These are phyloP conservation scores for Trissolcus basalis DNA, from an alignment of 1,140 invertebrate genomes.

Conservation along the genomic window DNA sequence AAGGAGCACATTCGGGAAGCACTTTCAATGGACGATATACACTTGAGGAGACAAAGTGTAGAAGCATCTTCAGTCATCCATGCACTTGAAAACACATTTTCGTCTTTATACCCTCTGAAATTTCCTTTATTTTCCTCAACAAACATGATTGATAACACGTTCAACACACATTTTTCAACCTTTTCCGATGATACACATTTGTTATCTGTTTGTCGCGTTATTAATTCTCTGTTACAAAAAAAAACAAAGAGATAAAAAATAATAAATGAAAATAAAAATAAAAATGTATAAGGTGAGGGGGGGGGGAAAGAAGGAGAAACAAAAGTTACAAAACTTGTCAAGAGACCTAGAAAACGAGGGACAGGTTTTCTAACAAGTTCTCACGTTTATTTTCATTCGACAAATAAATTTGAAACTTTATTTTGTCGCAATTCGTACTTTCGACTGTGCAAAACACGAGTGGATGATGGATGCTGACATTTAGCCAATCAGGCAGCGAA, in stretches of 20 bases:
- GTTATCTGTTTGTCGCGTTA: too few species aligned
- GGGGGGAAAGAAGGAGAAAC: too few species aligned
- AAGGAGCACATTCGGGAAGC: conserved; percentile 30
- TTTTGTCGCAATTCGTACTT: conserved; percentile 17
- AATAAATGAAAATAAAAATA: too few species aligned
- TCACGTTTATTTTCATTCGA: too few species aligned
- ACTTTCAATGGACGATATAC: conserved; percentile 32
- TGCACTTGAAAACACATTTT: conserved; percentile 25
- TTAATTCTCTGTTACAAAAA: too few species aligned
- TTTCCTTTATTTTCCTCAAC: background rate
- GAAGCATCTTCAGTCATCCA: conserved; percentile 19
- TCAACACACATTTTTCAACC: too few species aligned
- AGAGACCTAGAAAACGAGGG: too few species aligned
- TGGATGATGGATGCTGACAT: conserved; percentile 9
- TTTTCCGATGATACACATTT: too few species aligned
- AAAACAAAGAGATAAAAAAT: too few species aligned
- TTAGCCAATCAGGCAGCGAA: conserved; percentile 14
- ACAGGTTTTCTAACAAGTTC: too few species aligned
- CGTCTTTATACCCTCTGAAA: conserved; percentile 1
- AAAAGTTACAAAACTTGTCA: too few species aligned
- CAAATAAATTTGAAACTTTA: background rate
- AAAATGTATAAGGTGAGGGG: too few species aligned
- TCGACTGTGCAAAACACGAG: conserved; percentile 16
- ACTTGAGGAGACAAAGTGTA: conserved; percentile 40
- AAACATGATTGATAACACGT: background rate